phyloP scores from a whole-genome alignment of 2,113 vertebrate species.

The Puma concolor region DNA sequence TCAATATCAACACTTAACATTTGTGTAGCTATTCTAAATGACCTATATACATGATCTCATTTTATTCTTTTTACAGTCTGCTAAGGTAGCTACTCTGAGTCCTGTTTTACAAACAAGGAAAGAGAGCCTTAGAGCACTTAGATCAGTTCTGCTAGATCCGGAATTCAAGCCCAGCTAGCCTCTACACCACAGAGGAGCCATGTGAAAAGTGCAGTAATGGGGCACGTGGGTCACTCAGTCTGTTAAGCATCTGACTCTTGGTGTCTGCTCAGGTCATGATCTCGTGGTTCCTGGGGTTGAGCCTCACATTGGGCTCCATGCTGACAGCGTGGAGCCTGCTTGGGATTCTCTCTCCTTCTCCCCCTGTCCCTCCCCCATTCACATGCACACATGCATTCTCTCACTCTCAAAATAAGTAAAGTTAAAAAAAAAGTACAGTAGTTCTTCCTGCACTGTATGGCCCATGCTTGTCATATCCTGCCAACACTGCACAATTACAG shows the following conservation, averaged over 20 bases:
- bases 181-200: neutral
- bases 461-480: neutral
- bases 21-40: neutral
- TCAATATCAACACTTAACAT: neutral
- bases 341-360: too few species aligned
- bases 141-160: neutral
- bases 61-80: neutral
- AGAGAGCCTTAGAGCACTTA: neutral
- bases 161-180: neutral
- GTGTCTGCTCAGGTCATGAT: too few species aligned
- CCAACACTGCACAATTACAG: neutral
- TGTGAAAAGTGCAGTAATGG: neutral
- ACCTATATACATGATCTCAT: neutral
- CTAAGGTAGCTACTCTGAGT: neutral
- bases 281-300: too few species aligned
- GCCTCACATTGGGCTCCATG: too few species aligned
- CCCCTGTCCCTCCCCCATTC: too few species aligned
- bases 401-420: too few species aligned
- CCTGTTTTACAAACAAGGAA: neutral
- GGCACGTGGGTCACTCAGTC: too few species aligned
- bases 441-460: neutral
- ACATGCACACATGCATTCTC: too few species aligned
- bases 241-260: too few species aligned
- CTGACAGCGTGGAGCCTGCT: too few species aligned
- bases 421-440: too few species aligned